phyloP scores from a whole-genome alignment of 2,113 vertebrate species.

The Dunckerocampus dactyliophorus region DNA sequence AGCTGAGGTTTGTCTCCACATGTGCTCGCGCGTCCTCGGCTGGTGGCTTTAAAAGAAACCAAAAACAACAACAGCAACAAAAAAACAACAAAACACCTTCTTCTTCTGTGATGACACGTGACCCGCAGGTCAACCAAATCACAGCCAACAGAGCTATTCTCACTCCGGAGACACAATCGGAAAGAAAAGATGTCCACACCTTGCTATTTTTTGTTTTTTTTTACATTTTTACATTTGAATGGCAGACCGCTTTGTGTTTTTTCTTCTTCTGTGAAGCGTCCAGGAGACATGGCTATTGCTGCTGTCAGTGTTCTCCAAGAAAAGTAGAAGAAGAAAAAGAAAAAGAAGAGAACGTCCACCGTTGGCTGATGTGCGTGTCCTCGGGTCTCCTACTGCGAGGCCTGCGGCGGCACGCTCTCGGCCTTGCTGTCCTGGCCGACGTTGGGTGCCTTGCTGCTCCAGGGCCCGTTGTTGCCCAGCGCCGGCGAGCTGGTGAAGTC shows the following conservation, averaged over 20 bases:
- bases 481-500: conserved; percentile 97
- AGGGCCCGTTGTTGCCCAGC: conserved; percentile 91
- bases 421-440: conserved; percentile 89
- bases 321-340: no score
- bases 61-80: conserved; percentile 32
- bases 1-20: no score
- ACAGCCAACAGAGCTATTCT: conserved; percentile 19
- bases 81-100: conserved; percentile 48
- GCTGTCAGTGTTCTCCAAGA: conserved; percentile 39
- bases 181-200: conserved; percentile 17
- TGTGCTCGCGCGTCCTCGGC: no score
- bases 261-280: neutral
- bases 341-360: no score
- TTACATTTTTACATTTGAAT: neutral
- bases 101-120: conserved; percentile 45
- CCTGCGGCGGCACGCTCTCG: conserved; percentile 91
- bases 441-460: conserved; percentile 89
- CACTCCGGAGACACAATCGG: neutral
- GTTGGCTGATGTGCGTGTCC: neutral
- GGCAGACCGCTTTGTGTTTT: no score
- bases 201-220: conserved; percentile 8
- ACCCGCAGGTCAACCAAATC: conserved; percentile 61
- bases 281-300: conserved; percentile 49
- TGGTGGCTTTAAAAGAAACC: no score
- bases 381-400: conserved; percentile 81